Evolutionary conservation across 2,113 vertebrate genomes (phyloP).

Genomic region (Grammomys dolichurus): DNA sequence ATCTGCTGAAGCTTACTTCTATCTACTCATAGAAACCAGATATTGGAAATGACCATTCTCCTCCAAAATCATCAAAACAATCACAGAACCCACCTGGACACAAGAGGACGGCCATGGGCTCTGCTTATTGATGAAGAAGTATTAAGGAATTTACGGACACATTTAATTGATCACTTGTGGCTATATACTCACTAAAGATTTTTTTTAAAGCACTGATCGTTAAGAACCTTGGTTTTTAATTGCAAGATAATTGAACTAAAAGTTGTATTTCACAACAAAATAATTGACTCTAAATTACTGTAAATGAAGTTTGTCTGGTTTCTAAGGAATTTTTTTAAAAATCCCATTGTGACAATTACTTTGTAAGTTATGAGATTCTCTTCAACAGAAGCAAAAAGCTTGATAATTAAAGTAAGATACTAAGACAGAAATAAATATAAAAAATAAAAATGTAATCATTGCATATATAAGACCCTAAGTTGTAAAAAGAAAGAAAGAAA

Average conservation of each 20-base stretch:
- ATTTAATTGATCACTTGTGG: background rate
- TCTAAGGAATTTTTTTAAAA: constrained; percentile 56
- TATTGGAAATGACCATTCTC: background rate
- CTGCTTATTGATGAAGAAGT: background rate
- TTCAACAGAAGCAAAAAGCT: constrained; percentile 53
- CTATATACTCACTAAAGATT: background rate
- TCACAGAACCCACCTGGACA: background rate
- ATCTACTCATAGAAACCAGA: background rate
- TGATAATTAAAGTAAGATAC: constrained; percentile 65
- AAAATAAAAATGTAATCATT: constrained; percentile 48
- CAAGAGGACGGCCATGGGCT: background rate
- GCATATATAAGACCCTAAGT: constrained; percentile 46
- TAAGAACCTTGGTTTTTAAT: constrained; percentile 30
- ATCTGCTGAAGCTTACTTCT: background rate
- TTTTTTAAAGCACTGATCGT: background rate
- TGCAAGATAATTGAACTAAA: constrained; percentile 63
- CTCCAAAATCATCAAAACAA: background rate
- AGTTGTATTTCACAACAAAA: constrained; percentile 67
- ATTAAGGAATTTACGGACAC: background rate
- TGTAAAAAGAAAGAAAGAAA: background rate
- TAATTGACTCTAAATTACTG: constrained; percentile 69
- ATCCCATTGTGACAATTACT: constrained; percentile 52
- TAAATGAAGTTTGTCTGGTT: constrained; percentile 56
- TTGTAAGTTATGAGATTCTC: constrained; percentile 62
- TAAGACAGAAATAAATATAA: constrained; percentile 61